These are phyloP conservation scores for Bombylius discolor DNA, from an alignment of 2,888 invertebrate genomes.

Conservation along the genomic window DNA sequence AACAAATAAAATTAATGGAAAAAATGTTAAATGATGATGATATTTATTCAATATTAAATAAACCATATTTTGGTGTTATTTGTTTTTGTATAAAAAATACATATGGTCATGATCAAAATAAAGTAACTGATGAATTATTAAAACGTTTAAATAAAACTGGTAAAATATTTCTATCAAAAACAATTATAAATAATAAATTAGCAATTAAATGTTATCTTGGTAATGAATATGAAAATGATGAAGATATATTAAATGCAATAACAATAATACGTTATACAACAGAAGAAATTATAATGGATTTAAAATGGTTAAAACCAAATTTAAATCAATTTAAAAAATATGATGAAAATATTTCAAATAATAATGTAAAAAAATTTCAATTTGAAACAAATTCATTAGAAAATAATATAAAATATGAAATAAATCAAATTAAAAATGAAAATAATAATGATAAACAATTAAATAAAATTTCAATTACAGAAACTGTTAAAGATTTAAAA, in stretches of 20 bases:
- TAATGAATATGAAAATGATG: not conserved
- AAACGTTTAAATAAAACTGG: not conserved
- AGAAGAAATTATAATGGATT: not conserved
- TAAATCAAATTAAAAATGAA: too few relatives aligned
- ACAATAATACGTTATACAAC: not conserved
- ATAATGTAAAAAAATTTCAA: too few relatives aligned
- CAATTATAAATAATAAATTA: not conserved
- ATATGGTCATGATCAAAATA: not conserved
- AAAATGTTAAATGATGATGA: slow-evolving; percentile 49
- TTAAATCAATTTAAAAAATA: too few relatives aligned
- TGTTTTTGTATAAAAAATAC: slow-evolving; percentile 63
- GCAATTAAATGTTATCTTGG: not conserved
- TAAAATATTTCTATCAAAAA: not conserved
- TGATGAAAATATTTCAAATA: too few relatives aligned
- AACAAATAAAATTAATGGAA: slow-evolving; percentile 61
- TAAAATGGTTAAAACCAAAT: too few relatives aligned
- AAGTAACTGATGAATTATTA: not conserved
- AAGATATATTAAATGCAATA: not conserved
- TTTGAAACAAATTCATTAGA: too few relatives aligned
- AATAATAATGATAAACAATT: too few relatives aligned
- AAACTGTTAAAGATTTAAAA: too few relatives aligned
- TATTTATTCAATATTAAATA: slow-evolving; percentile 58
- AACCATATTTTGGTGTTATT: slow-evolving; percentile 60
- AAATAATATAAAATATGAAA: too few relatives aligned
- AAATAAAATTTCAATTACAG: too few relatives aligned